These are phyloP conservation scores for Actinernus sp. DNA, from an alignment of 92 coral and sea anemone species.

Conservation along the genomic window DNA sequence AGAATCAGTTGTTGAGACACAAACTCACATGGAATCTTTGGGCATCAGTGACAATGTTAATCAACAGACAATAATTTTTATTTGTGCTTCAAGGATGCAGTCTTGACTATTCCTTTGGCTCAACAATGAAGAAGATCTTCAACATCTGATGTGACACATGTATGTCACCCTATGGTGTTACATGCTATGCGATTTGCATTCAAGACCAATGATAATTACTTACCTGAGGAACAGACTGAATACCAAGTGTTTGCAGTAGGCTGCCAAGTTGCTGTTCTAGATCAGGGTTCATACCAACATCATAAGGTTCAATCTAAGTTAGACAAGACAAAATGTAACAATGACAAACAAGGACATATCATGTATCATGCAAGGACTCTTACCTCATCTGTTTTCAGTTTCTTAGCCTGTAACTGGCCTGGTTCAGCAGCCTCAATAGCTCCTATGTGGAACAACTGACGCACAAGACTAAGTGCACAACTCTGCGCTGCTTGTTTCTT, in stretches of 20 bases:
- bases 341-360: background rate
- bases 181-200: no score
- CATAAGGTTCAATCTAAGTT: constrained; percentile 85
- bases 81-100: constrained; percentile 41
- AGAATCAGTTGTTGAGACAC: background rate
- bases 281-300: constrained; percentile 93
- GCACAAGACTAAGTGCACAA: constrained; percentile 90
- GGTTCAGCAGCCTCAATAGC: constrained; percentile 97
- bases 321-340: no score
- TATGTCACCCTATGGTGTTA: no score
- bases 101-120: background rate
- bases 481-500: constrained; percentile 99
- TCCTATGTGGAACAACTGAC: constrained; percentile 98
- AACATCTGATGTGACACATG: background rate
- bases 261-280: constrained; percentile 76
- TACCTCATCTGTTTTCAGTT: constrained; percentile 92
- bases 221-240: constrained; percentile 93
- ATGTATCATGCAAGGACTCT: constrained; percentile 1
- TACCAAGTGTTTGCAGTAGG: constrained; percentile 84
- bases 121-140: background rate
- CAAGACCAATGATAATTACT: background rate
- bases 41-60: background rate
- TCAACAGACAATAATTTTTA: background rate
- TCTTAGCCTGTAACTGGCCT: constrained; percentile 94
- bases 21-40: background rate